These are phyloP conservation scores for Malacosoma neustria DNA, from an alignment of 2,888 invertebrate genomes.

Conservation along the genomic window DNA sequence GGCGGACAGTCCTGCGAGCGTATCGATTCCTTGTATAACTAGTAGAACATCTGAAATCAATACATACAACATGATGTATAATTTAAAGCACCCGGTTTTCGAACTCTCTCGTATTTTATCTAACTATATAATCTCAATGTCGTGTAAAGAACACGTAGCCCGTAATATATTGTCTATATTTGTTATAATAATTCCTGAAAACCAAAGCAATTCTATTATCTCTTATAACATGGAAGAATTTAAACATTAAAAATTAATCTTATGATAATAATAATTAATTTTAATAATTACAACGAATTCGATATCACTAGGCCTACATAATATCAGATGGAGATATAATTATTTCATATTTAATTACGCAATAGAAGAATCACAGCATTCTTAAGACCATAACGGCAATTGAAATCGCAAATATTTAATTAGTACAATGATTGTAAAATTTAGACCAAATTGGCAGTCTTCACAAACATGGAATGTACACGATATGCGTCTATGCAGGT, in stretches of 20 bases:
- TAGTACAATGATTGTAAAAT: slow-evolving; percentile 69
- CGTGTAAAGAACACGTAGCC: slow-evolving; percentile 54
- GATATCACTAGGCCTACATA: slow-evolving; percentile 69
- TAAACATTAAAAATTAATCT: slow-evolving; percentile 60
- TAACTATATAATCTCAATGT: slow-evolving; percentile 63
- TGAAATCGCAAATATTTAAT: slow-evolving; percentile 58
- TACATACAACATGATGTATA: slow-evolving; percentile 68
- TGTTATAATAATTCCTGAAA: slow-evolving; percentile 43
- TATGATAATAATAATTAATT: slow-evolving; percentile 47
- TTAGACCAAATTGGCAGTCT: slow-evolving; percentile 75
- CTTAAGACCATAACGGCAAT: slow-evolving; percentile 71
- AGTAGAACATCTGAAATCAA: slow-evolving; percentile 59
- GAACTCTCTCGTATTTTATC: slow-evolving; percentile 70
- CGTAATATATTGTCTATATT: slow-evolving; percentile 63
- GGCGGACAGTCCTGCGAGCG: slow-evolving; percentile 16
- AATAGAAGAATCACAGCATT: slow-evolving; percentile 75
- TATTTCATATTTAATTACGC: slow-evolving; percentile 58
- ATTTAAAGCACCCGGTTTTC: slow-evolving; percentile 74
- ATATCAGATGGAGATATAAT: slow-evolving; percentile 63
- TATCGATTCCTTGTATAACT: slow-evolving; percentile 39
- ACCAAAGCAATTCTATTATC: slow-evolving; percentile 54
- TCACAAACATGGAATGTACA: slow-evolving; percentile 74
- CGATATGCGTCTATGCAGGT: slow-evolving; percentile 74
- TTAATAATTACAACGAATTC: slow-evolving; percentile 67
- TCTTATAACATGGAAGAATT: slow-evolving; percentile 57